phyloP scores from a whole-genome alignment of 2,888 invertebrate species.

The Mayetiola destructor region DNA sequence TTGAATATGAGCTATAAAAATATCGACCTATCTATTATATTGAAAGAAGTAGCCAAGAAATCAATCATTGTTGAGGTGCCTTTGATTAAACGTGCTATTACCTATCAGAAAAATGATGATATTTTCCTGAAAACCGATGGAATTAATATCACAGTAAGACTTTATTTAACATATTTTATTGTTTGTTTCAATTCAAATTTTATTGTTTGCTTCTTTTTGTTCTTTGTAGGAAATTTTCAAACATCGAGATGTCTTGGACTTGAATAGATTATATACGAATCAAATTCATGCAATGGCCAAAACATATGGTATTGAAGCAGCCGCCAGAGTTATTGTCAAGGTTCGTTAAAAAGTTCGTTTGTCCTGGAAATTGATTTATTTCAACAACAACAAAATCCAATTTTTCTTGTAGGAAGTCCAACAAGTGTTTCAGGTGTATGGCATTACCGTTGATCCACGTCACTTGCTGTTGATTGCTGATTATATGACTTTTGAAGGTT shows the following conservation, averaged over 20 bases:
- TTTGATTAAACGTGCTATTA: slow-evolving; percentile 71
- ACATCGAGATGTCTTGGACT: slow-evolving; percentile 58
- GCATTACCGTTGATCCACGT: slow-evolving; percentile 85
- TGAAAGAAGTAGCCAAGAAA: slow-evolving; percentile 53
- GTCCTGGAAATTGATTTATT: neutral
- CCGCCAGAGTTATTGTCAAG: slow-evolving; percentile 73
- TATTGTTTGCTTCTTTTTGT: slow-evolving; percentile 12
- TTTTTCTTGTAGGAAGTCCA: slow-evolving; percentile 59
- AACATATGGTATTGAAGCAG: slow-evolving; percentile 94
- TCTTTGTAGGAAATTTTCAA: slow-evolving; percentile 64
- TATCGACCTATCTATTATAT: slow-evolving; percentile 60
- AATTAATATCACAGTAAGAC: slow-evolving; percentile 62
- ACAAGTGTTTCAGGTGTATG: slow-evolving; percentile 93
- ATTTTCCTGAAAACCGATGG: slow-evolving; percentile 84
- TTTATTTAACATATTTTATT: neutral
- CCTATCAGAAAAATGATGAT: slow-evolving; percentile 49
- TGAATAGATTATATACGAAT: slow-evolving; percentile 78
- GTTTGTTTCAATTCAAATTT: neutral
- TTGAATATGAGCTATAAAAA: slow-evolving; percentile 45
- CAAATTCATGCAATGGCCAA: slow-evolving; percentile 82
- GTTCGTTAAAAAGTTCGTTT: too few species aligned
- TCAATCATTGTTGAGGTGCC: slow-evolving; percentile 67
- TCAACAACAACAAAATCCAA: too few species aligned
- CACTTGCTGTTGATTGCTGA: slow-evolving; percentile 89
- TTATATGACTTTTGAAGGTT: slow-evolving; percentile 94